Conservation (phyloP, 2,113 vertebrate genomes). For the Amphiprion percula region DNA sequence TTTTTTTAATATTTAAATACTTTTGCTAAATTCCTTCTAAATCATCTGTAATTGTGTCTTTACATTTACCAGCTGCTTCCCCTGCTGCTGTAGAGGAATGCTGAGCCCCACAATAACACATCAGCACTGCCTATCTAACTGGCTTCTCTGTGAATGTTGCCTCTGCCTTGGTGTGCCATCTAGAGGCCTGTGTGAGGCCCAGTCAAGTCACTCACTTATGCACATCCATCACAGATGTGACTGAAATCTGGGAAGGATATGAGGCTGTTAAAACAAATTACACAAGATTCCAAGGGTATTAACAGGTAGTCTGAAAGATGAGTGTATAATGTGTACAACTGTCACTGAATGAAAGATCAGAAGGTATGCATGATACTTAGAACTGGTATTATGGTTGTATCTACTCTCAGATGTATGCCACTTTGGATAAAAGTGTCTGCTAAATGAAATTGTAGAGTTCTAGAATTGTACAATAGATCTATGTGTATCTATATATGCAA, state of each 20-base stretch:
- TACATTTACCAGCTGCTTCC: conserved; percentile 46
- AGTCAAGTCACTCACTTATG: conserved; percentile 35
- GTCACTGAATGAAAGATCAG: background rate
- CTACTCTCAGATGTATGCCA: no score
- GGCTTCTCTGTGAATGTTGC: conserved; percentile 51
- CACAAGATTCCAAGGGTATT: background rate
- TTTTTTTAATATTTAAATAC: conserved; percentile 20
- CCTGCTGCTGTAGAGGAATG: conserved; percentile 47
- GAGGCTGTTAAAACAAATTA: conserved; percentile 4
- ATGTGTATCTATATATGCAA: no score
- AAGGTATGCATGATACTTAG: no score
- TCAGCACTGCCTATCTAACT: conserved; percentile 37
- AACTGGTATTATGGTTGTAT: no score
- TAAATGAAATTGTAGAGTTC: no score
- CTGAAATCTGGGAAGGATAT: conserved; percentile 5
- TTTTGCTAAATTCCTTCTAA: conserved; percentile 17
- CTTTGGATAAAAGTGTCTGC: no score
- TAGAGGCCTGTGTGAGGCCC: conserved; percentile 76
- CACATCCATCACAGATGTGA: conserved; percentile 39
- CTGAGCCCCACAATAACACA: conserved; percentile 52
- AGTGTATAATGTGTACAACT: background rate
- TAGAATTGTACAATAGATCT: no score
- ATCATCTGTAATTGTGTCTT: conserved; percentile 31
- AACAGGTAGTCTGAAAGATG: background rate
- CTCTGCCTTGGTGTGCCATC: conserved; percentile 84